Conservation (phyloP, 2,113 vertebrate species). For the Neogobius melanostomus region DNA sequence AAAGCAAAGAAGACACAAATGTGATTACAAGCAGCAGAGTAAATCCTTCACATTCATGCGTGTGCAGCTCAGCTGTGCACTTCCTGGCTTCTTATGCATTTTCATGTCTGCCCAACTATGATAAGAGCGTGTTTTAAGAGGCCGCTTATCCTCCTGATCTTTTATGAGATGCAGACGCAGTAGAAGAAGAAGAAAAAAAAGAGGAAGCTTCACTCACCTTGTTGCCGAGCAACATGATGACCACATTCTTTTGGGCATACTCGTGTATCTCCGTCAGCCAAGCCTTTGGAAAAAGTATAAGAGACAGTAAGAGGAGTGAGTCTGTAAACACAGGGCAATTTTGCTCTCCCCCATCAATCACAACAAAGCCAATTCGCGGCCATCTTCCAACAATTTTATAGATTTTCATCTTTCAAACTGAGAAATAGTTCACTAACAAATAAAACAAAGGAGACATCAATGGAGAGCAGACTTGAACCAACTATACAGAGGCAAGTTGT, state of each 20-base stretch:
- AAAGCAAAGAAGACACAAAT: constrained; percentile 4
- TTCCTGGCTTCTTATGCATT: constrained; percentile 16
- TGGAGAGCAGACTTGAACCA: not conserved
- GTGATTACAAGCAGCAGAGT: not conserved
- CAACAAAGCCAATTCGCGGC: constrained; percentile 28
- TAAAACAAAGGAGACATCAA: not conserved
- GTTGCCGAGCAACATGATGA: constrained; percentile 98
- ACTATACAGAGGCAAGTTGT: not conserved
- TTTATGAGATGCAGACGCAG: constrained; percentile 29
- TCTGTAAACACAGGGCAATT: constrained; percentile 19
- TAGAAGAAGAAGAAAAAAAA: constrained; percentile 48
- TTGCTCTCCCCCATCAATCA: constrained; percentile 43
- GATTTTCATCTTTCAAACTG: constrained; percentile 56
- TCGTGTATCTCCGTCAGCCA: constrained; percentile 91
- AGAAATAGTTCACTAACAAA: constrained; percentile 12
- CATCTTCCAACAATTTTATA: constrained; percentile 49
- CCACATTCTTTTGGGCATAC: constrained; percentile 95
- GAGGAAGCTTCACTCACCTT: constrained; percentile 82
- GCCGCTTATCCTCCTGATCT: constrained; percentile 53
- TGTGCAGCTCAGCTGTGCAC: not conserved
- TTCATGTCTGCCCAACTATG: constrained; percentile 39
- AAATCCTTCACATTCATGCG: not conserved
- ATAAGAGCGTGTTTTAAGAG: constrained; percentile 44
- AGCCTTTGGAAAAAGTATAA: constrained; percentile 66
- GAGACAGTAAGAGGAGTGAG: constrained; percentile 20